These are phyloP conservation scores for Catharus minimus DNA, from an alignment of 2,113 vertebrate species.

Conservation along the genomic window DNA sequence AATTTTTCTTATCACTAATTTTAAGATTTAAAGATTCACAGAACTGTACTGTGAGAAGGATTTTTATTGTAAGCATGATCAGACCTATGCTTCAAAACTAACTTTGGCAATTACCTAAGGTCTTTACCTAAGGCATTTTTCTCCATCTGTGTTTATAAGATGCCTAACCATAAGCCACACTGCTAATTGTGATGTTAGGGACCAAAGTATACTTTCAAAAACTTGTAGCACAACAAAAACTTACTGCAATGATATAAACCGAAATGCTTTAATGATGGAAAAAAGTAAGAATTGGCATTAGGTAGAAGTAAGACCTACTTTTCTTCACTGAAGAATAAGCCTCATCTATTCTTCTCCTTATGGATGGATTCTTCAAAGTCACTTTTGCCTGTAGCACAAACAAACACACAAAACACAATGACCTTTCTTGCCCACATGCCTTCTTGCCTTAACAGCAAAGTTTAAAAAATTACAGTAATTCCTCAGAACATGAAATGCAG, in stretches of 20 bases:
- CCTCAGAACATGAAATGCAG: neutral
- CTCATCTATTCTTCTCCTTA: constrained; percentile 88
- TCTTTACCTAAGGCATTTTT: neutral
- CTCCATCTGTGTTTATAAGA: neutral
- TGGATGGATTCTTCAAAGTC: constrained; percentile 87
- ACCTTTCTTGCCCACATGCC: neutral
- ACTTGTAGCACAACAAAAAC: neutral
- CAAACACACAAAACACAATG: neutral
- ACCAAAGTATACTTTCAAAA: neutral
- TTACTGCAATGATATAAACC: neutral
- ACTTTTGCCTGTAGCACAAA: constrained; percentile 85
- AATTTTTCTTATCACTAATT: neutral
- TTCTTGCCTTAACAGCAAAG: neutral
- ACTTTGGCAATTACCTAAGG: neutral
- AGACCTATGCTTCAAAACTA: neutral
- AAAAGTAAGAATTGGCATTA: neutral
- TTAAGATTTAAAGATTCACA: neutral
- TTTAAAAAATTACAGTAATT: neutral
- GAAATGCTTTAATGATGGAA: neutral
- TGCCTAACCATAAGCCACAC: neutral
- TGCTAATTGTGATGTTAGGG: neutral
- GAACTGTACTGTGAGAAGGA: neutral
- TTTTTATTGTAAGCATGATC: neutral
- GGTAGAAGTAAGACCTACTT: constrained; percentile 74
- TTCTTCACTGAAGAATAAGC: constrained; percentile 79